Evolutionary conservation across 2,113 vertebrate genomes (phyloP).

Genomic region (Telmatochromis sp.): DNA sequence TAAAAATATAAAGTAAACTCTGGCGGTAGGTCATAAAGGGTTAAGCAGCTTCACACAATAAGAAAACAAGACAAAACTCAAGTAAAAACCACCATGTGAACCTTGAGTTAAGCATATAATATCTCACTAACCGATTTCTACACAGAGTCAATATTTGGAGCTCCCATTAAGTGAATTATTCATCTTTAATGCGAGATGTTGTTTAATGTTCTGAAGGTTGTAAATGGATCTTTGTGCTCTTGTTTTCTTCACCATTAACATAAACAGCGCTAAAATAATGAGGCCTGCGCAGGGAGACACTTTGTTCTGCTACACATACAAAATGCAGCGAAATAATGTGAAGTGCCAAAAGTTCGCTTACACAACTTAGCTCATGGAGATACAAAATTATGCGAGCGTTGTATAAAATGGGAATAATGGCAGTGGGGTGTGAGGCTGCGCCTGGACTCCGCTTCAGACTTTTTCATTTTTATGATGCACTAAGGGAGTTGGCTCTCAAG

Average conservation of each 20-base stretch:
- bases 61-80: neutral
- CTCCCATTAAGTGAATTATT: neutral
- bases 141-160: neutral
- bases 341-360: neutral
- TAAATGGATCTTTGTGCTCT: neutral
- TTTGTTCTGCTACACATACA: neutral
- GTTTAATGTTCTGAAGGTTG: neutral
- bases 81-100: neutral
- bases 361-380: neutral
- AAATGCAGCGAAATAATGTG: neutral
- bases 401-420: slow-evolving; percentile 8
- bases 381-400: slow-evolving; percentile 1
- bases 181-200: neutral
- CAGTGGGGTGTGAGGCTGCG: neutral
- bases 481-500: slow-evolving; percentile 64
- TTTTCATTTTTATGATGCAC: slow-evolving; percentile 57
- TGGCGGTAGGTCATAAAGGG: no score
- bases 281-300: neutral
- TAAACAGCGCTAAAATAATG: neutral
- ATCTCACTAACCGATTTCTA: neutral
- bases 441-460: slow-evolving; percentile 19
- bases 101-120: neutral
- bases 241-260: neutral
- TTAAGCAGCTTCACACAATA: neutral
- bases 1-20: fast-evolving